Evolutionary conservation across 2,888 invertebrate species (phyloP).

Genomic region (Aphrophora alni): DNA sequence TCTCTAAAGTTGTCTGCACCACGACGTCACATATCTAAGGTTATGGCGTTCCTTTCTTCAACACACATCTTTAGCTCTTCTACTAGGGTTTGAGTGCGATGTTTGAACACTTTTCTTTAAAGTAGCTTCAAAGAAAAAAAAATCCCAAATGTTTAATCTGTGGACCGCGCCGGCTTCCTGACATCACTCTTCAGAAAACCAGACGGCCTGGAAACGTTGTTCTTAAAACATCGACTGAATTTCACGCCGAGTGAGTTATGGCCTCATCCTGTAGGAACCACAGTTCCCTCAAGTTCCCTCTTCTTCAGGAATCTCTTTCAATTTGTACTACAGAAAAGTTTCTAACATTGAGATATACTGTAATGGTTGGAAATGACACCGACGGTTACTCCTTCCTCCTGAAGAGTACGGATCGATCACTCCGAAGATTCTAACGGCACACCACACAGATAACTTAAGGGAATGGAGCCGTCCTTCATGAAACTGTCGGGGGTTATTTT

Average conservation of each 20-base stretch:
- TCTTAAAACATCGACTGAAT: not conserved
- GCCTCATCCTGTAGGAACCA: slow-evolving; percentile 9
- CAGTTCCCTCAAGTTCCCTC: not conserved
- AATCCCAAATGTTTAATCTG: not conserved
- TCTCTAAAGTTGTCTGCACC: no score
- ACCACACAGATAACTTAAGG: not conserved
- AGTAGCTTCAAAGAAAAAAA: no score
- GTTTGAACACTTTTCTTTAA: no score
- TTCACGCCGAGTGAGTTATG: not conserved
- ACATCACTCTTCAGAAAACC: not conserved
- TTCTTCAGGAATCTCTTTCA: not conserved
- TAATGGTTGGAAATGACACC: not conserved
- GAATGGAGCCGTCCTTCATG: not conserved
- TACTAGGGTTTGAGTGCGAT: no score
- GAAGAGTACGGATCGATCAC: not conserved
- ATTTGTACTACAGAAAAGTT: not conserved
- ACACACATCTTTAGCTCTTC: no score
- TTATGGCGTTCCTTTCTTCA: no score
- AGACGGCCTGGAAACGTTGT: not conserved
- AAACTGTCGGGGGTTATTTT: not conserved
- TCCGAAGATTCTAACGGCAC: not conserved
- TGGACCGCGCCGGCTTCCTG: not conserved
- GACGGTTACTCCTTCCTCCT: slow-evolving; percentile 3
- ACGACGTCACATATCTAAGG: no score
- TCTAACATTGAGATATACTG: not conserved